Conservation (phyloP, 2,888 invertebrate genomes). For the Leptopilina drosophilae region DNA sequence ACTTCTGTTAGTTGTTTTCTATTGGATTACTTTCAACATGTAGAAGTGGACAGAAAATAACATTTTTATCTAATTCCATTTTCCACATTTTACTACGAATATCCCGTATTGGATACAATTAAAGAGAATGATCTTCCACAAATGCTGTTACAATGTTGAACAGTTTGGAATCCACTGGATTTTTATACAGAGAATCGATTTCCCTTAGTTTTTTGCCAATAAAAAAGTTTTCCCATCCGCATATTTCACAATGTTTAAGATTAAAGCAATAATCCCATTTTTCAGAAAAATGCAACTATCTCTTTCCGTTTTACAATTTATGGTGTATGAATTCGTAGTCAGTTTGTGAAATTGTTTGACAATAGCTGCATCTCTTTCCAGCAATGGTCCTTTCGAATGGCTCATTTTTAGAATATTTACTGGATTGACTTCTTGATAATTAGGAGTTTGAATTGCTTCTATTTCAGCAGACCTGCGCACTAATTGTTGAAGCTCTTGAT, state of each 20-base stretch:
- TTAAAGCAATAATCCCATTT: not conserved
- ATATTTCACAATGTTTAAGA: not conserved
- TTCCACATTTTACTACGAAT: not conserved
- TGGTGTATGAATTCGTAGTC: not conserved
- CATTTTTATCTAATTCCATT: not conserved
- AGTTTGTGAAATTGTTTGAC: not conserved
- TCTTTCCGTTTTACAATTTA: not conserved
- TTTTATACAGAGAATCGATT: not conserved
- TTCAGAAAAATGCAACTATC: not conserved
- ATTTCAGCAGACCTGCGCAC: not conserved
- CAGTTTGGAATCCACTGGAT: not conserved
- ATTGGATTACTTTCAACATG: not conserved
- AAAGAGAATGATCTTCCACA: not conserved
- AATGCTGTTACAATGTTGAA: not conserved
- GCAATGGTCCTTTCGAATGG: not conserved
- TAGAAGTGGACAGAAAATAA: not conserved
- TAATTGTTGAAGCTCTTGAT: slow-evolving; percentile 3
- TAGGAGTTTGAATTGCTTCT: not conserved
- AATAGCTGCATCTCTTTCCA: not conserved
- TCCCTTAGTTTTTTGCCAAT: not conserved
- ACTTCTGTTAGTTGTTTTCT: not conserved
- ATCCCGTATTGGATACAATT: not conserved
- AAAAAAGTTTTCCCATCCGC: not conserved
- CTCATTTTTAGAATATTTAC: not conserved
- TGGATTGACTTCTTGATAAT: not conserved